These are phyloP conservation scores for Cyprinodon variegatus DNA, from an alignment of 2,113 vertebrate genomes.

Conservation along the genomic window DNA sequence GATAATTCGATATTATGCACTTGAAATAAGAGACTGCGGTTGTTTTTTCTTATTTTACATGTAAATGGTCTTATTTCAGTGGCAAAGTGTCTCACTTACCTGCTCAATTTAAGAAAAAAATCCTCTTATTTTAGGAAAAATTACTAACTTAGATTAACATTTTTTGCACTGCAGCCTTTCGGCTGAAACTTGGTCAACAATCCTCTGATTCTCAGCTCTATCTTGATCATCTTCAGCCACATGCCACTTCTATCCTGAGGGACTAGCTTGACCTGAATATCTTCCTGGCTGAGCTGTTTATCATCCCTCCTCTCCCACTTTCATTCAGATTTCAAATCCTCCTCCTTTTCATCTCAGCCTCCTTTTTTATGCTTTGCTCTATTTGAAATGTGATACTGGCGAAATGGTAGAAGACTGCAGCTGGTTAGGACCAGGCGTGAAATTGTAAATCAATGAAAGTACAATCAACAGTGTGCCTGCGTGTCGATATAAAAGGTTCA, in stretches of 20 bases:
- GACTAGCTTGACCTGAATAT: constrained; percentile 12
- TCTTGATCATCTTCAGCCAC: constrained; percentile 9
- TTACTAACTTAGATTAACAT: too few species aligned
- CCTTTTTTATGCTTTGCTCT: neutral
- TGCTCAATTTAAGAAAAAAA: too few species aligned
- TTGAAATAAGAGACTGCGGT: too few species aligned
- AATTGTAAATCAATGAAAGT: constrained; percentile 57
- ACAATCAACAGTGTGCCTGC: constrained; percentile 22
- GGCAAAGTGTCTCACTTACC: too few species aligned
- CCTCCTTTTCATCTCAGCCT: neutral
- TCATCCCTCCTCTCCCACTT: neutral
- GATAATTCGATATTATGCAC: too few species aligned
- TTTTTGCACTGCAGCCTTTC: neutral
- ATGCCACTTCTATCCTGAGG: constrained; percentile 18
- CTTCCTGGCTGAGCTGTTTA: neutral
- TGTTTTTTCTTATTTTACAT: too few species aligned
- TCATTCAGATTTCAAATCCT: constrained; percentile 1
- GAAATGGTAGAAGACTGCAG: constrained; percentile 1
- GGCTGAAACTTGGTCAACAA: neutral
- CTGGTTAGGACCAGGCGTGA: constrained; percentile 17
- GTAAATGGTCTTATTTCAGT: too few species aligned
- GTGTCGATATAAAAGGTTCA: constrained; percentile 38
- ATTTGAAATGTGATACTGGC: constrained; percentile 6
- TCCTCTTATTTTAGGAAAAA: too few species aligned
- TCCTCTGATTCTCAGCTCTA: neutral